A percentile compares a stretch with the other conserved stretches of the same genome.
Conservation (phyloP, 1,140 invertebrate genomes). For the Formica selysi region DNA sequence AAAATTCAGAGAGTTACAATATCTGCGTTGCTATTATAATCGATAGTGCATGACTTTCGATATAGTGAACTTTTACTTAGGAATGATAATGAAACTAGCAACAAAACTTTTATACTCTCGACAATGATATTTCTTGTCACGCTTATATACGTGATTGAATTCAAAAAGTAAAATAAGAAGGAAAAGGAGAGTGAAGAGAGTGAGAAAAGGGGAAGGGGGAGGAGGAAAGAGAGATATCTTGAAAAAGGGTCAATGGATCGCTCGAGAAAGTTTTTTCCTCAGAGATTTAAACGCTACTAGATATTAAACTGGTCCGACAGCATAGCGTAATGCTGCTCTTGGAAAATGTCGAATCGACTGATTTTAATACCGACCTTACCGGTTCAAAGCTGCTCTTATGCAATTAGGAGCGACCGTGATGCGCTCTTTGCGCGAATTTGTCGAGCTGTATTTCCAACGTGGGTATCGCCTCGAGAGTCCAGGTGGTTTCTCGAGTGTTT, state of each 20-base stretch:
- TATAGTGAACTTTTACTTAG: constrained; percentile 16
- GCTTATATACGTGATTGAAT: constrained; percentile 10
- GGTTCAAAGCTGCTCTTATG: constrained; percentile 41
- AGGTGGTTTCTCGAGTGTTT: constrained; percentile 14
- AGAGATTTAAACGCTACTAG: constrained; percentile 62
- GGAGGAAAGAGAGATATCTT: not conserved
- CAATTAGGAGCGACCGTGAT: constrained; percentile 43
- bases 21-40: not conserved
- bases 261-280: constrained; percentile 44
- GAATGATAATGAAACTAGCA: constrained; percentile 20
- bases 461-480: not conserved
- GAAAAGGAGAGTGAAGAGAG: not conserved
- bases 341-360: constrained; percentile 65
- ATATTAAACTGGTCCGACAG: constrained; percentile 66
- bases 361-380: constrained; percentile 55
- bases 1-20: constrained; percentile 32
- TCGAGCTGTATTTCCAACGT: constrained; percentile 7
- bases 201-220: not conserved
- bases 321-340: constrained; percentile 32
- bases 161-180: constrained; percentile 8
- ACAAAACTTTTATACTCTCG: constrained; percentile 14
- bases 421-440: constrained; percentile 32
- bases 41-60: not conserved
- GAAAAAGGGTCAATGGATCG: constrained; percentile 59
- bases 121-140: not conserved